Base-by-base conservation (phyloP, 2,113 vertebrate species). In the Athene cunicularia region DNA sequence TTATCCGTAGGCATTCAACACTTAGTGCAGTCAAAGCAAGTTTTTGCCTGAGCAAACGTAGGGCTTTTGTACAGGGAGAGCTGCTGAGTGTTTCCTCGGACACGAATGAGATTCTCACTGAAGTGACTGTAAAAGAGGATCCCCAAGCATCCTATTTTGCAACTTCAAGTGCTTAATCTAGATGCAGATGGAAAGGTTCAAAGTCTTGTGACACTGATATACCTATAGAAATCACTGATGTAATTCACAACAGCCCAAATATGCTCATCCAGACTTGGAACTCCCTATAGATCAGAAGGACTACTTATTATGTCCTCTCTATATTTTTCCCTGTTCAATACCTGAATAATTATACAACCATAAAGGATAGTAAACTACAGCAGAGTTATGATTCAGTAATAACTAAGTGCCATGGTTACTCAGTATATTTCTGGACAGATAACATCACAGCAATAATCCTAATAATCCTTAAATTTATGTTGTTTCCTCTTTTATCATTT, bases 61-160 rank as follows among this genome's bases (percentile, higher is more conserved):
- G 50, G 63, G 52, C 22, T 60, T 80, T 50, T 58, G 49, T 52
- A 22, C 24, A n/a, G 33, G 14, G 16, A 56, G 19, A 58, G 23
- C 21, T 68, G 49, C 43, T 14, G n/a, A 45, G 45, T 8, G 9
- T 49, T 33, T 53, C 14, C 63, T 90, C 13, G 1, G 26, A 67
- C 3, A 1, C 5, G 7, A 83, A 35, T 2, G 1, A 4, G 0
- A 24, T 67, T 68, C 68, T 41, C 33, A 9, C 24, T 22, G 35
- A 52, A 77, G 49, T 26, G 21, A 50, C 20, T 15, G 13, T n/a
- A 39, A 53, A 80, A 80, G 43, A 80, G 39, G 47, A 59, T 52
- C 55, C 43, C 37, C 21, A 6, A 49, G 33, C 23, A 49, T 43
- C 43, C 35, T 49, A 18, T 62, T 77, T 32, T 53, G 63, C 84